Base-by-base conservation (phyloP, 2,797 vertebrate species). In the Sebastiscus albofasciatus region DNA sequence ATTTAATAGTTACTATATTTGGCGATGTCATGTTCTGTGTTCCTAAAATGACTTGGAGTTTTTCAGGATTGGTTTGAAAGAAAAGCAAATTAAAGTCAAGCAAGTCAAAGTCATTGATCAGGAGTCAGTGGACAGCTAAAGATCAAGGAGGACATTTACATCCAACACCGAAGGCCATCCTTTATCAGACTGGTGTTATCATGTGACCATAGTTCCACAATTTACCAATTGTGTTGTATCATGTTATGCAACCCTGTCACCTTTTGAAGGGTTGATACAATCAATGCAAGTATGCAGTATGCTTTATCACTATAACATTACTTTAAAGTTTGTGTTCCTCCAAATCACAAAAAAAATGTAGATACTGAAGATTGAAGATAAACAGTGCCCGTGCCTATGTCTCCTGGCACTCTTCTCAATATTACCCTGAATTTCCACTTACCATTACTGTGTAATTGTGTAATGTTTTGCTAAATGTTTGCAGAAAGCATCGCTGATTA, bases 401-500 rank as follows among this genome's bases (percentile, higher is more conserved):
- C 26, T 70, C 75, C 59, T 79, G 18, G 46, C 46, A 20, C 59
- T 75, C 62, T 52, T 54, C 59, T 72, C 52, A 69, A 67, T 76
- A 75, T 68, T 72, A 61, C 60, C 62, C 67, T 60, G 36, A 80
- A 73, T 75, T 81, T 70, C 29, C 67, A 72, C 74, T 80, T 60
- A 36, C 64, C 22, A 83, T 88, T 60, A 60, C 24, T 66, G 31
- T 83, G 71, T 86, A 89, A 93, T 91, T 74, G 49, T 82, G 85
- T 81, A 81, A 83, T 72, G 71, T 49, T 90, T 81, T 77, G 54
- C 77, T 81, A 72, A 86, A 88, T 84, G 84, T 91, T 91, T 87
- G 67, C 71, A 71, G 89, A 88, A 65, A 73, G 36, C 68, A 65
- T n/a, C 36, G n/a, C 49, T 67, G 29, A 42, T 75, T 55, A 68